Evolutionary conservation across 2,888 invertebrate species (phyloP).

Genomic region (Papilio elwesi): DNA sequence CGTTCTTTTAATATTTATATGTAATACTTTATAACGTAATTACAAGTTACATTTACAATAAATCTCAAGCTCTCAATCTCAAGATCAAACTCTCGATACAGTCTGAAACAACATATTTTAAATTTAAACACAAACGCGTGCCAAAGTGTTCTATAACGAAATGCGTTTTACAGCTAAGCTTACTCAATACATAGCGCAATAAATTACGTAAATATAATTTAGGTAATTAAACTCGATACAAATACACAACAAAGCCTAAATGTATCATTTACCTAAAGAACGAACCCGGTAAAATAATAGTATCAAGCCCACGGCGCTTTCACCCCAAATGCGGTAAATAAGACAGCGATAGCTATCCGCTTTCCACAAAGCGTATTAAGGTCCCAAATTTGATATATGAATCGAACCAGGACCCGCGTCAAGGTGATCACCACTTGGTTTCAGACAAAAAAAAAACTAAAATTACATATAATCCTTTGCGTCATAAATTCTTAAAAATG

Average conservation of each 20-base stretch:
- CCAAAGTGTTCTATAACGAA: conserved; percentile 75
- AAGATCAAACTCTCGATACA: conserved; percentile 79
- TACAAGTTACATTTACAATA: conserved; percentile 83
- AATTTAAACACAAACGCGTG: conserved; percentile 74
- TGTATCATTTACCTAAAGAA: conserved; percentile 47
- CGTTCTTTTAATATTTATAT: conserved; percentile 83
- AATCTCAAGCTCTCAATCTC: too few relatives aligned
- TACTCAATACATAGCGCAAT: conserved; percentile 75
- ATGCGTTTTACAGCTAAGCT: conserved; percentile 76
- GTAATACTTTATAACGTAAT: conserved; percentile 84
- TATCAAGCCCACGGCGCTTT: neutral
- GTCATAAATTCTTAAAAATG: conserved; percentile 64
- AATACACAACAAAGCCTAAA: conserved; percentile 71
- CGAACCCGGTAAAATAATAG: conserved; percentile 42
- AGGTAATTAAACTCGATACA: conserved; percentile 70
- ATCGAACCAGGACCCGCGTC: neutral
- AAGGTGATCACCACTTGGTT: neutral
- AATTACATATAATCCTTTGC: conserved; percentile 32
- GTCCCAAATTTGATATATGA: conserved; percentile 4
- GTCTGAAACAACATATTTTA: conserved; percentile 72
- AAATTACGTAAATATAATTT: conserved; percentile 84
- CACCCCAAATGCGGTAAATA: neutral
- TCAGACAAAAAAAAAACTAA: conserved; percentile 37
- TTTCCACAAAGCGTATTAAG: neutral
- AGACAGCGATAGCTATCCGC: neutral